phyloP scores from a whole-genome alignment of 2,797 vertebrate genomes.

The Pelodytes ibericus region DNA sequence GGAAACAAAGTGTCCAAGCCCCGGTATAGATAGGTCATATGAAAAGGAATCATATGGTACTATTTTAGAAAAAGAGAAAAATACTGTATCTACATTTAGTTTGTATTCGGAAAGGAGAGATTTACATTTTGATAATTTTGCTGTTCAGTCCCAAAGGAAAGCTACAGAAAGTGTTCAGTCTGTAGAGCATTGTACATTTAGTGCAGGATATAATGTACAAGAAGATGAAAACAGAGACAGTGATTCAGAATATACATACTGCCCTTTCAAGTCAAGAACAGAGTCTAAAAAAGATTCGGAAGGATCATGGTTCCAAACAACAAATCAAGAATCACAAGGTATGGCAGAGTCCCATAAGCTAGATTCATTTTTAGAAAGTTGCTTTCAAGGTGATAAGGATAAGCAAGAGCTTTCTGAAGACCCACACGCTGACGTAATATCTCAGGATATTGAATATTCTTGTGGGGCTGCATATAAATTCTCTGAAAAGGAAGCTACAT shows the following conservation, averaged over 20 bases:
- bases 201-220: constrained; percentile 43
- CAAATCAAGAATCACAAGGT: constrained; percentile 22
- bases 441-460: constrained; percentile 67
- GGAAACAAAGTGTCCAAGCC: constrained; percentile 68
- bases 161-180: background rate
- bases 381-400: background rate
- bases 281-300: constrained; percentile 42
- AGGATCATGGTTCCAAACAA: constrained; percentile 46
- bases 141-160: constrained; percentile 22
- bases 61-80: constrained; percentile 63
- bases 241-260: constrained; percentile 43
- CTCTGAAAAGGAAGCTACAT: constrained; percentile 76
- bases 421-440: constrained; percentile 20
- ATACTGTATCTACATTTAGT: constrained; percentile 18
- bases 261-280: constrained; percentile 51
- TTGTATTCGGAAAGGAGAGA: constrained; percentile 44
- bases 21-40: background rate
- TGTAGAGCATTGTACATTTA: constrained; percentile 16
- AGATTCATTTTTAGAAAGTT: constrained; percentile 7
- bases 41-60: constrained; percentile 57
- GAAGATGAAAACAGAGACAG: constrained; percentile 1
- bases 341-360: background rate
- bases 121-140: constrained; percentile 27
- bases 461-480: constrained; percentile 82
- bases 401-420: constrained; percentile 57